Conservation (phyloP, 2,888 invertebrate species). For the Phragmatobia fuliginosa region DNA sequence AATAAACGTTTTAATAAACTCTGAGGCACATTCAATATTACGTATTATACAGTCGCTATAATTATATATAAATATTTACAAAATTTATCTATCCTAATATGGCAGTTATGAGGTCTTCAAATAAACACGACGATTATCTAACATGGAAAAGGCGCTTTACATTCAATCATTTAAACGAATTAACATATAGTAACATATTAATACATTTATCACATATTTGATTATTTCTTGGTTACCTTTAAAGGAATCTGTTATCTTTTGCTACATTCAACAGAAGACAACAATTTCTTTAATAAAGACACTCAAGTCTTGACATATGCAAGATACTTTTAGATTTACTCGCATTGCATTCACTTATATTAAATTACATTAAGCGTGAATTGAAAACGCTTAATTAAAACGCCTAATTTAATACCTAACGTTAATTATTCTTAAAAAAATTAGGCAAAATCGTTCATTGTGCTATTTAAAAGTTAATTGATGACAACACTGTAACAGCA, state of each 20-base stretch:
- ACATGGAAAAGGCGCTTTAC: constrained; percentile 2
- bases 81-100: constrained; percentile 75
- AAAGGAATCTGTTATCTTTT: not conserved
- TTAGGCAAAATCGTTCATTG: not conserved
- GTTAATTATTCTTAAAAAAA: not conserved
- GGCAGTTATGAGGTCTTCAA: constrained; percentile 81
- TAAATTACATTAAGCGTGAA: no score
- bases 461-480: no score
- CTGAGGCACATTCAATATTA: constrained; percentile 84
- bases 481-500: no score
- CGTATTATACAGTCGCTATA: constrained; percentile 69
- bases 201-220: constrained; percentile 39
- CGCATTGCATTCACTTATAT: no score
- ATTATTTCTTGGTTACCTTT: not conserved
- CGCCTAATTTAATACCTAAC: no score
- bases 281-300: not conserved
- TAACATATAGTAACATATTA: constrained; percentile 2
- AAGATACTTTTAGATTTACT: constrained; percentile 39
- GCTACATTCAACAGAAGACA: not conserved
- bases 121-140: constrained; percentile 39
- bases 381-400: no score
- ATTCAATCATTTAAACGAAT: constrained; percentile 2
- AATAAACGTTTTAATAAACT: constrained; percentile 82
- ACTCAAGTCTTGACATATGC: not conserved
- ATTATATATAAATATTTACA: constrained; percentile 67